phyloP scores from a whole-genome alignment of 2,888 invertebrate species.

The Willowsia nigromaculata region DNA sequence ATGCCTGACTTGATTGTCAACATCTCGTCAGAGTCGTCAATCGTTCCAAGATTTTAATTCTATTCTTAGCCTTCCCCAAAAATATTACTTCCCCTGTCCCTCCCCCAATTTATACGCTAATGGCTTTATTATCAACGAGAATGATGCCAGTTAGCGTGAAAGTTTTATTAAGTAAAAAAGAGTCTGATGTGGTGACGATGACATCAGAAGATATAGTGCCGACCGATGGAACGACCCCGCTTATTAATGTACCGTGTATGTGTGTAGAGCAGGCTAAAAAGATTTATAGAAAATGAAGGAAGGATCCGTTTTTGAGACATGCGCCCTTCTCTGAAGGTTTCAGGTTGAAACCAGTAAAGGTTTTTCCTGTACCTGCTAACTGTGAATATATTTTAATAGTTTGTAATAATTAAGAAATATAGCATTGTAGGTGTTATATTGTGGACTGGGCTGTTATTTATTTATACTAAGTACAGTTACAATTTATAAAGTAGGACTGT shows the following conservation, averaged over 20 bases:
- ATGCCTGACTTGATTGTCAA: neutral
- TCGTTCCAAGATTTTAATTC: neutral
- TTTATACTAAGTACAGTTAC: constrained; percentile 3
- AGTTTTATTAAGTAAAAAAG: no score
- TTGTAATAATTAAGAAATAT: neutral
- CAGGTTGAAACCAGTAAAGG: constrained; percentile 47
- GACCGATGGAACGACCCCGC: neutral
- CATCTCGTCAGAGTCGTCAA: neutral
- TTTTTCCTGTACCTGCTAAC: constrained; percentile 63
- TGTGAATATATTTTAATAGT: constrained; percentile 48
- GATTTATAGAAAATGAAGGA: neutral
- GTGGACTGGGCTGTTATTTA: constrained; percentile 28
- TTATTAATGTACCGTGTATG: neutral
- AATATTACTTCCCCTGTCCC: no score
- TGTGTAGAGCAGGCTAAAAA: neutral
- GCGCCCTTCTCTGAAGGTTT: constrained; percentile 15
- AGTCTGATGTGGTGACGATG: no score
- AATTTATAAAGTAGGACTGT: neutral
- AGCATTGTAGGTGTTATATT: neutral
- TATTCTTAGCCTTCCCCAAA: neutral
- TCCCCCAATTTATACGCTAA: no score
- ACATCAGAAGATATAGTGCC: neutral
- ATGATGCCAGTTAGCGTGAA: neutral
- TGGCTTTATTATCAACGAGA: neutral
- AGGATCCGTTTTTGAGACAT: neutral